Conservation (phyloP, 2,888 invertebrate species). For the Phengaris arion region DNA sequence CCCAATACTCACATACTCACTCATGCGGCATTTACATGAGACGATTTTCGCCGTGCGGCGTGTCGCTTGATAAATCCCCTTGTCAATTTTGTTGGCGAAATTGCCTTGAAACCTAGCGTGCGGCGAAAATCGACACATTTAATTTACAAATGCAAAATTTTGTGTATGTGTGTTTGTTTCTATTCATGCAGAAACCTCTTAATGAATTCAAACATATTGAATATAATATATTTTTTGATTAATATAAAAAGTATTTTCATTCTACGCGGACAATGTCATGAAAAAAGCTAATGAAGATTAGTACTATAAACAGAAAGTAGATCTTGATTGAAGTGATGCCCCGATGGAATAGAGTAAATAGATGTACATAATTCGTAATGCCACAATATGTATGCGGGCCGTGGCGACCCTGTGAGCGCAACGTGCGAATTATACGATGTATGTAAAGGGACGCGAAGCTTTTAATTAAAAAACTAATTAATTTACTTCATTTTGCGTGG, state of each 20-base stretch:
- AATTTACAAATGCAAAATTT: too few species aligned
- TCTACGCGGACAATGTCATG: not conserved
- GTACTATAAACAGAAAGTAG: not conserved
- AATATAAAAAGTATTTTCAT: not conserved
- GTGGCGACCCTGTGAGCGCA: not conserved
- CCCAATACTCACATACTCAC: too few species aligned
- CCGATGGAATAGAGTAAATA: not conserved
- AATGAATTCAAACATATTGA: too few species aligned
- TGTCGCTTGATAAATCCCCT: too few species aligned
- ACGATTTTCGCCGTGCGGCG: too few species aligned
- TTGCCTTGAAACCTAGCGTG: too few species aligned
- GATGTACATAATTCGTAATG: constrained; percentile 2
- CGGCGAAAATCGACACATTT: too few species aligned
- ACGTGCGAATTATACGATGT: constrained; percentile 22
- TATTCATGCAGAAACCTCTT: too few species aligned
- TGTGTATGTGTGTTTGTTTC: too few species aligned
- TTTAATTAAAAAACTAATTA: constrained; percentile 12
- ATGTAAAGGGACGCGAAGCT: constrained; percentile 8
- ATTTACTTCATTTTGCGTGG: not conserved
- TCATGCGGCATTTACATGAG: too few species aligned
- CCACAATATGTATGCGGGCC: constrained; percentile 20
- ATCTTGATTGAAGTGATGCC: not conserved
- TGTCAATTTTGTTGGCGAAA: too few species aligned
- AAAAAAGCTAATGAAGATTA: not conserved
- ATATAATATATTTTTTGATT: too few species aligned